Evolutionary conservation across 2,113 vertebrate species (phyloP).

Genomic region (Toxotes jaculatrix): DNA sequence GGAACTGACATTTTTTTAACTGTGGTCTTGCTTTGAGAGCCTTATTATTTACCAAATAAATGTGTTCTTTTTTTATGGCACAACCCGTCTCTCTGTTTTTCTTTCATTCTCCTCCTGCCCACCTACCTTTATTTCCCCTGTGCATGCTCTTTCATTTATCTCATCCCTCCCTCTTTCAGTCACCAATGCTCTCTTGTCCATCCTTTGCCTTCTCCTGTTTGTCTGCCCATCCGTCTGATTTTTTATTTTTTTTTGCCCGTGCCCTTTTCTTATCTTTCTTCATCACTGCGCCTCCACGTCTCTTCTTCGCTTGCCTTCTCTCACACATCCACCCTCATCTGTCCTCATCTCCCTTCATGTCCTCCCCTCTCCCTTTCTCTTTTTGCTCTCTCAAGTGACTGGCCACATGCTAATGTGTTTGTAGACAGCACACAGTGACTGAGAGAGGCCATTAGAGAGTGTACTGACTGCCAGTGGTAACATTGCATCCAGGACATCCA

Average conservation of each 20-base stretch:
- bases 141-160: slow-evolving; percentile 39
- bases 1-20: neutral
- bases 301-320: slow-evolving; percentile 19
- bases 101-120: slow-evolving; percentile 11
- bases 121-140: slow-evolving; percentile 43
- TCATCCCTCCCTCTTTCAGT: slow-evolving; percentile 28
- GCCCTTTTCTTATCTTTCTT: slow-evolving; percentile 40
- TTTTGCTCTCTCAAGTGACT: slow-evolving; percentile 25
- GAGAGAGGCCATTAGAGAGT: slow-evolving; percentile 67
- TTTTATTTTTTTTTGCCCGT: slow-evolving; percentile 9
- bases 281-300: slow-evolving; percentile 18
- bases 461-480: slow-evolving; percentile 53
- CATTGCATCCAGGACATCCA: slow-evolving; percentile 44
- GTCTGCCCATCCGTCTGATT: slow-evolving; percentile 17
- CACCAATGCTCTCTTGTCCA: slow-evolving; percentile 19
- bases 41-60: slow-evolving; percentile 6
- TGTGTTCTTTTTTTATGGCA: slow-evolving; percentile 27
- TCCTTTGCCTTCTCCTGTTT: slow-evolving; percentile 34
- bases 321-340: slow-evolving; percentile 53
- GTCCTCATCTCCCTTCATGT: slow-evolving; percentile 57
- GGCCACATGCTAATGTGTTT: slow-evolving; percentile 71
- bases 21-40: neutral
- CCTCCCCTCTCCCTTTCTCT: slow-evolving; percentile 34
- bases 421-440: slow-evolving; percentile 55
- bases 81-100: slow-evolving; percentile 23